Evolutionary conservation across 1,140 invertebrate genomes (phyloP).

Genomic region (Procambarus virginalis): DNA sequence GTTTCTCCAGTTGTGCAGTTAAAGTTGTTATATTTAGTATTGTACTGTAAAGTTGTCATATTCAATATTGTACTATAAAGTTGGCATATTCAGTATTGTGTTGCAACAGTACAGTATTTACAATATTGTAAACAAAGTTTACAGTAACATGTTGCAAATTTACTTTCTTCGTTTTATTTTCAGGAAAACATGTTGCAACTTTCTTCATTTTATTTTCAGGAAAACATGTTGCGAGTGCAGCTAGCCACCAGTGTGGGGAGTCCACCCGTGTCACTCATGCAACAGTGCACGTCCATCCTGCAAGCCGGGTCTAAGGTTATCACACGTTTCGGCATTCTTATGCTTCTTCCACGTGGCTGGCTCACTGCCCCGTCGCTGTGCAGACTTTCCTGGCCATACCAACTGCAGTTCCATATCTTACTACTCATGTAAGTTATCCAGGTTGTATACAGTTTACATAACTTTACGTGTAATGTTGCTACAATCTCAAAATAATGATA

Average conservation of each 20-base stretch:
- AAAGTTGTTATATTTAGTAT: too few relatives aligned
- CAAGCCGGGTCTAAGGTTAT: conserved; percentile 80
- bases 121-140: too few relatives aligned
- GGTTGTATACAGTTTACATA: too few relatives aligned
- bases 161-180: neutral
- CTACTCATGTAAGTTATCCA: conserved; percentile 79
- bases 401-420: conserved; percentile 90
- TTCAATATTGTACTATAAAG: too few relatives aligned
- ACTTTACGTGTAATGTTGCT: too few relatives aligned
- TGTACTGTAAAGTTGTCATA: too few relatives aligned
- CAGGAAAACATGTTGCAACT: too few relatives aligned
- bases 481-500: too few relatives aligned
- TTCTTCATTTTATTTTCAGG: conserved; percentile 75
- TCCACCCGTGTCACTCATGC: conserved; percentile 89
- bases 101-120: too few relatives aligned
- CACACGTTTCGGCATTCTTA: conserved; percentile 92
- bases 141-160: too few relatives aligned
- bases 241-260: conserved; percentile 89
- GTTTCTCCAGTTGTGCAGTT: too few relatives aligned
- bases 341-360: conserved; percentile 93
- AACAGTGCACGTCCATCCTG: conserved; percentile 88
- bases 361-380: conserved; percentile 88
- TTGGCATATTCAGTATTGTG: too few relatives aligned
- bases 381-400: conserved; percentile 88
- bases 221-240: conserved; percentile 93